These are phyloP conservation scores for Excalfactoria chinensis DNA, from an alignment of 2,113 vertebrate species.

Conservation along the genomic window DNA sequence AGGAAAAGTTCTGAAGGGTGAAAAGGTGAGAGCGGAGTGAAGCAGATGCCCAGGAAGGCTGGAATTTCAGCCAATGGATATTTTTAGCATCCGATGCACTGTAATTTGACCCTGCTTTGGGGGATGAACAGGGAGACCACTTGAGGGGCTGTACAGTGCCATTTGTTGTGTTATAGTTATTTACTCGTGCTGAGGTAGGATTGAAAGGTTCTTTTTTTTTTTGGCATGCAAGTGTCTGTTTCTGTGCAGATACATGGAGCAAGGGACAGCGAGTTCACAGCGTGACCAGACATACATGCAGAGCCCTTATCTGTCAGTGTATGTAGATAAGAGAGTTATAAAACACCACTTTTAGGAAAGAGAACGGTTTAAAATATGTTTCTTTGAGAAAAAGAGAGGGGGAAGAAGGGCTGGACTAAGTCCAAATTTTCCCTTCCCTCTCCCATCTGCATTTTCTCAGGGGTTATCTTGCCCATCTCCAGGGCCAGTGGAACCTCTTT, in stretches of 20 bases:
- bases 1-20: slow-evolving; percentile 11
- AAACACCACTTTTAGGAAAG: not conserved
- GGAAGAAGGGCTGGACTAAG: not conserved
- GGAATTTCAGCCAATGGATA: slow-evolving; percentile 8
- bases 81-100: slow-evolving; percentile 42
- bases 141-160: not conserved
- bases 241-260: not conserved
- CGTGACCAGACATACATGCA: not conserved
- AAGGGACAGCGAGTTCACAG: not conserved
- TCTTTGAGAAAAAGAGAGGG: not conserved
- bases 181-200: slow-evolving; percentile 23
- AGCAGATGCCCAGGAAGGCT: slow-evolving; percentile 2
- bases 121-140: not conserved
- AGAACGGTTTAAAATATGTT: not conserved
- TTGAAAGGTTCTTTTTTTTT: not conserved
- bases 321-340: not conserved
- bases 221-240: not conserved
- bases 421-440: not conserved
- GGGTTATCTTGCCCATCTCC: not conserved
- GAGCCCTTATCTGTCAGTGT: not conserved
- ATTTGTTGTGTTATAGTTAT: slow-evolving; percentile 15
- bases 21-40: not conserved
- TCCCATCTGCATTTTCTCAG: not conserved
- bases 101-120: slow-evolving; percentile 8
- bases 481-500: not conserved